These are phyloP conservation scores for Fistularia tabacaria DNA, from an alignment of 2,797 vertebrate species.

Conservation along the genomic window DNA sequence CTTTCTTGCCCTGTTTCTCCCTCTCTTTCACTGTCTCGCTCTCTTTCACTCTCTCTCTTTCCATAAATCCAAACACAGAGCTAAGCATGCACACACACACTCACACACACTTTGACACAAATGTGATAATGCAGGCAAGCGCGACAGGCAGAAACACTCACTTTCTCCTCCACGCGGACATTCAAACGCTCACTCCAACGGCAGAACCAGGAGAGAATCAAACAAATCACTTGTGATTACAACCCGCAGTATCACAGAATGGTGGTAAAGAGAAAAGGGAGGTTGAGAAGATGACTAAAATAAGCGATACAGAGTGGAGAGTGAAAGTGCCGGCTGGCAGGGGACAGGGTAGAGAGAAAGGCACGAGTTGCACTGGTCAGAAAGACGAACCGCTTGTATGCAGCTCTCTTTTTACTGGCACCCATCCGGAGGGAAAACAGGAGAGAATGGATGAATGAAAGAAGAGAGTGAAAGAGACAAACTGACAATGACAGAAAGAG, in stretches of 20 bases:
- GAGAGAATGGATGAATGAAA: not conserved
- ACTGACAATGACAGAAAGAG: slow-evolving; percentile 1
- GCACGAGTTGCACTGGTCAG: slow-evolving; percentile 48
- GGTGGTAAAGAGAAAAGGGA: slow-evolving; percentile 16
- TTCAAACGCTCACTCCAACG: slow-evolving; percentile 48
- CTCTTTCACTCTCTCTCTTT: slow-evolving; percentile 16
- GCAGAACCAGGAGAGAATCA: slow-evolving; percentile 52
- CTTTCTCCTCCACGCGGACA: slow-evolving; percentile 71
- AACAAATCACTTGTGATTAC: slow-evolving; percentile 53
- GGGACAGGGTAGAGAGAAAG: slow-evolving; percentile 12
- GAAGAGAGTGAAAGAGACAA: not conserved
- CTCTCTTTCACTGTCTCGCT: slow-evolving; percentile 14
- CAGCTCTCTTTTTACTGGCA: slow-evolving; percentile 58
- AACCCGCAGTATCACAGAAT: slow-evolving; percentile 45
- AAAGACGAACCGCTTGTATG: slow-evolving; percentile 25
- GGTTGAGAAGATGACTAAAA: not conserved
- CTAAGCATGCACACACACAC: slow-evolving; percentile 18
- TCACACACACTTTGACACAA: slow-evolving; percentile 26
- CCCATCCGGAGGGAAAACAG: slow-evolving; percentile 18
- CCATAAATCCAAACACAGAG: slow-evolving; percentile 22
- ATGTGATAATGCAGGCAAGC: slow-evolving; percentile 37
- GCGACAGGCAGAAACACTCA: slow-evolving; percentile 58
- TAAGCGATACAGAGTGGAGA: slow-evolving; percentile 2
- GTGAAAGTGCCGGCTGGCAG: slow-evolving; percentile 34
- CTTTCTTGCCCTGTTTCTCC: not conserved